Evolutionary conservation across 2,888 invertebrate species (phyloP).

Genomic region (Cabera pusaria): DNA sequence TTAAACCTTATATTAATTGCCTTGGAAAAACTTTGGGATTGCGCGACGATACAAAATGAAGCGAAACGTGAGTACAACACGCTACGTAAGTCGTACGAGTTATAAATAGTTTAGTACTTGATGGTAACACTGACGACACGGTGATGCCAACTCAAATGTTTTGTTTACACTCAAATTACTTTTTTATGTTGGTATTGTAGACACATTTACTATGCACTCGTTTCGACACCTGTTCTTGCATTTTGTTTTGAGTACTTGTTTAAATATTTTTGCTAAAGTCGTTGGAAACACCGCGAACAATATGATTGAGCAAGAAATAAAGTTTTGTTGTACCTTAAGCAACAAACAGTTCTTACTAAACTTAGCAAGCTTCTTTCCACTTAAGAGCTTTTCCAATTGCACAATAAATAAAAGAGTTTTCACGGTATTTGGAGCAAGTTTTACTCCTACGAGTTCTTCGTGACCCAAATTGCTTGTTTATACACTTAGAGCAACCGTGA

Average conservation of each 20-base stretch:
- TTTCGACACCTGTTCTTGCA: conserved; percentile 9
- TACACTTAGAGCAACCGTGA: conserved; percentile 56
- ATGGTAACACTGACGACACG: conserved; percentile 47
- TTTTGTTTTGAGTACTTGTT: conserved; percentile 2
- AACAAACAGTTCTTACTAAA: no score
- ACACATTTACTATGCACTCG: conserved; percentile 16
- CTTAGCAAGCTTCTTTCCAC: no score
- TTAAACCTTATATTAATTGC: conserved; percentile 35
- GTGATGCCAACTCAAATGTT: conserved; percentile 56
- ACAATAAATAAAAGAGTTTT: conserved; percentile 28
- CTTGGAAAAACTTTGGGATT: conserved; percentile 29
- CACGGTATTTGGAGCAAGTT: conserved; percentile 49
- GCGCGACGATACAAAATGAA: conserved; percentile 62
- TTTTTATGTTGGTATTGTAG: conserved; percentile 26
- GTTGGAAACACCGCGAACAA: conserved; percentile 1
- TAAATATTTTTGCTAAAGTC: conserved; percentile 5
- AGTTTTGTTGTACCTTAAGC: no score
- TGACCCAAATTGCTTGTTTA: conserved; percentile 57
- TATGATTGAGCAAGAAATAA: not conserved
- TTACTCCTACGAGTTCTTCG: conserved; percentile 51
- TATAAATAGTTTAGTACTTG: conserved; percentile 49
- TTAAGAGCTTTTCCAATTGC: conserved; percentile 7
- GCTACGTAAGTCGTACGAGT: conserved; percentile 30
- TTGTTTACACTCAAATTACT: conserved; percentile 53
- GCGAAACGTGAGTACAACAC: conserved; percentile 73